Evolutionary conservation across 2,797 vertebrate species (phyloP).

Genomic region (Aphelocoma californica): DNA sequence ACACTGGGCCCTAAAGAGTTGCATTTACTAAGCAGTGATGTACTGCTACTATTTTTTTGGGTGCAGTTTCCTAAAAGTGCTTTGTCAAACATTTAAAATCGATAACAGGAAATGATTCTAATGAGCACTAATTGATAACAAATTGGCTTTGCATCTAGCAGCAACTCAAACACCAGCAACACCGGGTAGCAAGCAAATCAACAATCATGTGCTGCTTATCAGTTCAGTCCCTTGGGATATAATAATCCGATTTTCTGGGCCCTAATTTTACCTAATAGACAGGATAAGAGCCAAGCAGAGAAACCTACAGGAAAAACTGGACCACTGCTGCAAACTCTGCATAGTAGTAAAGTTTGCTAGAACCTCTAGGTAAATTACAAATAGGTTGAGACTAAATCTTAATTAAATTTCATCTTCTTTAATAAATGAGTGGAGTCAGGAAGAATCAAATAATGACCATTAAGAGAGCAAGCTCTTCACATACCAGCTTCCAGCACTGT

Average conservation of each 20-base stretch:
- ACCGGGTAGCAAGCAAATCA: constrained; percentile 76
- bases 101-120: constrained; percentile 79
- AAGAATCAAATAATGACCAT: background rate
- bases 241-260: constrained; percentile 88
- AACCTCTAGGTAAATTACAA: constrained; percentile 22
- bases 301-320: constrained; percentile 65
- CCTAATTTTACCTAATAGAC: constrained; percentile 84
- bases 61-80: constrained; percentile 53
- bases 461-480: background rate
- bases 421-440: background rate
- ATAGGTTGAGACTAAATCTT: constrained; percentile 17
- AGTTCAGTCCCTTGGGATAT: constrained; percentile 75
- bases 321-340: constrained; percentile 21
- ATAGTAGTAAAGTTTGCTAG: constrained; percentile 56
- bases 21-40: constrained; percentile 54
- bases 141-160: constrained; percentile 83
- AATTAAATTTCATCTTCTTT: constrained; percentile 27
- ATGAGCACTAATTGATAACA: constrained; percentile 90
- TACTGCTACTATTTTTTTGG: background rate
- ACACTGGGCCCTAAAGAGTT: constrained; percentile 49
- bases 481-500: background rate
- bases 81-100: constrained; percentile 70
- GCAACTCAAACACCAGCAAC: constrained; percentile 69
- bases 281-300: constrained; percentile 77
- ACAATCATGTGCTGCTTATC: constrained; percentile 83